Percentiles rank a stretch among this genome's conserved stretches.
phyloP scores from a whole-genome alignment of 2,797 vertebrate genomes.

The Serranus cabrilla region DNA sequence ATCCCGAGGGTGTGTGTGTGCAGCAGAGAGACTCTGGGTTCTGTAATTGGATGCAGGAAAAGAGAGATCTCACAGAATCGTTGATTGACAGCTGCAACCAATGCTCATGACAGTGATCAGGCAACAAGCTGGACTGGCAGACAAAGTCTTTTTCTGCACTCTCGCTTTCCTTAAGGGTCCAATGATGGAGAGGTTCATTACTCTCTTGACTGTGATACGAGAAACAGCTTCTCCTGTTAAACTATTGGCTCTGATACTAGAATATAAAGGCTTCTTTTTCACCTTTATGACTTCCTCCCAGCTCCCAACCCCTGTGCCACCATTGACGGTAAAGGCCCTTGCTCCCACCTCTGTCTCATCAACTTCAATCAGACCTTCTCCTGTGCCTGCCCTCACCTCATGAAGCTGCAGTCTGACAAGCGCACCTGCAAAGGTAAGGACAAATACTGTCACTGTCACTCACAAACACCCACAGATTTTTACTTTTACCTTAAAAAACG shows the following conservation, averaged over 20 bases:
- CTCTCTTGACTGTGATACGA: constrained; percentile 9
- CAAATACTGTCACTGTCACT: background rate
- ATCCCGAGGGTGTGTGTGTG: constrained; percentile 18
- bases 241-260: background rate
- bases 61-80: constrained; percentile 31
- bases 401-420: constrained; percentile 94
- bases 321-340: constrained; percentile 90
- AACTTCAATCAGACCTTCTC: constrained; percentile 96
- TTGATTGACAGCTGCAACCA: constrained; percentile 68
- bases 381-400: constrained; percentile 97
- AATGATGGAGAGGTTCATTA: constrained; percentile 28
- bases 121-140: constrained; percentile 32
- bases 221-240: constrained; percentile 15
- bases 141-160: constrained; percentile 11
- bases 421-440: constrained; percentile 92
- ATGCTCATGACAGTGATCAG: constrained; percentile 52
- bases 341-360: constrained; percentile 97
- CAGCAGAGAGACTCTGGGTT: constrained; percentile 18
- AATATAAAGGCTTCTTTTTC: background rate
- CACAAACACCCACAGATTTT: background rate
- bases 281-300: constrained; percentile 59
- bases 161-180: constrained; percentile 18
- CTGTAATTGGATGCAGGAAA: constrained; percentile 46
- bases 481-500: background rate
- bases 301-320: constrained; percentile 95